Base-by-base conservation (phyloP, 2,797 vertebrate species). In the Podarcis siculus region DNA sequence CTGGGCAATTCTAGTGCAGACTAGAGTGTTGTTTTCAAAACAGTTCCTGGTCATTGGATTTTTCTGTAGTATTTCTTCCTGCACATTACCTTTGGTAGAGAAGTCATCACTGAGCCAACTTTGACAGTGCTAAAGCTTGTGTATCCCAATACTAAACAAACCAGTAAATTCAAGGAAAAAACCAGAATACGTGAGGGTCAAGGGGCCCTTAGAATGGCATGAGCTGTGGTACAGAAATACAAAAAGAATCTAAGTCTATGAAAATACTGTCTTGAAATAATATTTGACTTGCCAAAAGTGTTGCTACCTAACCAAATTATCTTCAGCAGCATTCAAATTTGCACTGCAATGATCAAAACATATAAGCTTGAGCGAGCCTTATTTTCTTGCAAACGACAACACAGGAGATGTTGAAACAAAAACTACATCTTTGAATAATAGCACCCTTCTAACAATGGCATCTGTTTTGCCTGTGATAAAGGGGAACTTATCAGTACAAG, bases 391-490 rank as follows among this genome's bases (percentile, higher is more conserved):
- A 91, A 80, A 73, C 0, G 0, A 79, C 67, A 21, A 73, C 27
- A 19, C 0, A 45, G 0, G 27, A 73, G 0, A 83, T 12, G 8
- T 25, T 17, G 42, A 90, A 87, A 27, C 79, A 93, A 91, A 55
- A 90, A 19, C 15, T 23, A 83, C 2, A 91, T 7, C 23, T 55
- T 88, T 84, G 75, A 85, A 79, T 30, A 42, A 76, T 39, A 84
- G 66, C 27, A 79, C 15, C 49, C 88, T 58, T 79, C 45, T 58
- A 76, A 19, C 39, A 9, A 67, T 3, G 19, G 17, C 69, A 82
- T 77, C 25, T 45, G 21, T 78, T 87, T 72, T 82, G 21, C 4
- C 32, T 84, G 1, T 19, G 72, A 85, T 27, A 79, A 71, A 85
- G 39, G 1, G 0, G 2, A 72, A 23, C 64, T 67, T 75, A 86